Conservation (phyloP, 53 echinoderm and acorn worm genomes). For the Echinarachnius parma region DNA sequence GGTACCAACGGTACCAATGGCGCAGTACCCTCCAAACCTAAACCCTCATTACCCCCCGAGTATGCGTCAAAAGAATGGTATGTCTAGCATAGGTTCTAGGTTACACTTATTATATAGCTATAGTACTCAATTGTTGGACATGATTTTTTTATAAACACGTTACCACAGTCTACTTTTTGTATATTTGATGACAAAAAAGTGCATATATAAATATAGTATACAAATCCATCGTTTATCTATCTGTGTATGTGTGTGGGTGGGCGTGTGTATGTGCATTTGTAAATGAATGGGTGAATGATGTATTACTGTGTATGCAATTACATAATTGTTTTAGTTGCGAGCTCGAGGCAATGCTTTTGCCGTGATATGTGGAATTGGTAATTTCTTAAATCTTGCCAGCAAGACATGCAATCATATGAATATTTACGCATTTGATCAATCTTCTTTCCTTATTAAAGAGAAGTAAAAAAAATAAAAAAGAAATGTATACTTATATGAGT, state of each 20-base stretch:
- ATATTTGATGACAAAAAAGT: constrained; percentile 35
- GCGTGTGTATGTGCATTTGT: constrained; percentile 10
- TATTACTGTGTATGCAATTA: background rate
- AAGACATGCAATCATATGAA: too few species aligned
- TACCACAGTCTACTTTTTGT: constrained; percentile 49
- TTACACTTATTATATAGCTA: constrained; percentile 12
- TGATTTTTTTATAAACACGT: constrained; percentile 27
- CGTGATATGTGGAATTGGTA: too few species aligned
- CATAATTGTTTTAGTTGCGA: too few species aligned
- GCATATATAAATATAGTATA: too few species aligned
- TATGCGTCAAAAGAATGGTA: constrained; percentile 98
- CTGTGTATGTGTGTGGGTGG: too few species aligned
- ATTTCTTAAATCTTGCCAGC: too few species aligned
- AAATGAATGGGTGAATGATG: background rate
- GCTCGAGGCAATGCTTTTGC: too few species aligned
- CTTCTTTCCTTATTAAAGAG: too few species aligned
- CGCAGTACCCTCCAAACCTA: constrained; percentile 86
- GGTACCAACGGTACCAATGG: too few species aligned
- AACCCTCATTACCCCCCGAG: constrained; percentile 93
- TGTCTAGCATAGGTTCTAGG: constrained; percentile 56
- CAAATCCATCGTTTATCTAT: constrained; percentile 20
- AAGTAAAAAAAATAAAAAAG: too few species aligned
- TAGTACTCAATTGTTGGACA: constrained; percentile 24
- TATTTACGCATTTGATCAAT: too few species aligned
- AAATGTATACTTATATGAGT: too few species aligned